Base-by-base conservation (phyloP, 1,140 invertebrate genomes). In the Elymnias hypermnestra region DNA sequence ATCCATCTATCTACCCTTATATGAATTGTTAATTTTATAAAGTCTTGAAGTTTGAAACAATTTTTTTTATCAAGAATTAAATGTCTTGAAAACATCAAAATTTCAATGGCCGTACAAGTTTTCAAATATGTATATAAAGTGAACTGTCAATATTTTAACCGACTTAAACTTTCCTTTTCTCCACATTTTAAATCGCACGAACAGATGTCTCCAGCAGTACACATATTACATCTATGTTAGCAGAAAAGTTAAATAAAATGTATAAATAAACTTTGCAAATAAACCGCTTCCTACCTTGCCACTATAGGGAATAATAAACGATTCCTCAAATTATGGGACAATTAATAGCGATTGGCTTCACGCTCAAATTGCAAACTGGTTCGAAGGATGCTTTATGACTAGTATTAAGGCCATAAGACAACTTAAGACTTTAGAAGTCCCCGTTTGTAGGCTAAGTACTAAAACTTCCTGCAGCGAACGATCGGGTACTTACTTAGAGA, bases 371-470 rank as follows among this genome's bases (percentile, higher is more conserved):
- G 29, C 29, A 33, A 33, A 33, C 29, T 33, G 29, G 29, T 33
- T 33, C n/a, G 29, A 33, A 12, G 13, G 29, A 33, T 33, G 13
- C 29, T 33, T 33, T 33, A 33, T 33, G 29, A 7, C 29, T 33
- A 12, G 29, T 33, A 33, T 33, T 33, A 33, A 33, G 29, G 29
- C 19, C 29, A 33, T 33, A 33, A 33, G 29, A 33, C 29, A 33
- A 33, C 29, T 33, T 33, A 33, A 33, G 29, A 33, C 29, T 33
- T 33, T 8, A 12, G 10, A 33, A 33, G 14, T 15, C 29, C 14
- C 29, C 14, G 29, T 33, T 33, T 33, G 29, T 33, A 33, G 29
- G 14, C 29, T 33, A 33, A 33, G 29, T 33, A 33, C 29, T 33
- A 9, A 33, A 33, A 33, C 13, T 33, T 33, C 29, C 13, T 15